Percentiles rank a stretch among this genome's conserved stretches.
These are phyloP conservation scores for Zaprionus tsacasi DNA, from an alignment of 1,140 invertebrate species.

Conservation along the genomic window DNA sequence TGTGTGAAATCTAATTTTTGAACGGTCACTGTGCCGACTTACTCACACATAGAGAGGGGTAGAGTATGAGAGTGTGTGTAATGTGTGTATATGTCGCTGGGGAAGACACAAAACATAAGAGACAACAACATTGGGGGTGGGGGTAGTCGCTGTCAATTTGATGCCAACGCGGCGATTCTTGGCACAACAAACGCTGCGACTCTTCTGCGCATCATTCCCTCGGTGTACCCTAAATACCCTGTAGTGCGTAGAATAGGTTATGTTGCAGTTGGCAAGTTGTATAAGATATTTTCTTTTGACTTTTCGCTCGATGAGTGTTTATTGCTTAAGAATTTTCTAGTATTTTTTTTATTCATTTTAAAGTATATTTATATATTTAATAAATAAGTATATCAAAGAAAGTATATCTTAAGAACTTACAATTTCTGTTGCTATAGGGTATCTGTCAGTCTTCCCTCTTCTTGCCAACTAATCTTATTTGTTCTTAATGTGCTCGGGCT, in stretches of 20 bases:
- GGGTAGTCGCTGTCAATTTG: conserved; percentile 35
- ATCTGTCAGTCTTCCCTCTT: background rate
- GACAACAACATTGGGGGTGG: conserved; percentile 6
- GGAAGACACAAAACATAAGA: conserved; percentile 27
- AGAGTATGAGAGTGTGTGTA: background rate
- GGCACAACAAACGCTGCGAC: conserved; percentile 40
- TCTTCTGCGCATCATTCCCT: conserved; percentile 17
- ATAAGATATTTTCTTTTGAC: background rate
- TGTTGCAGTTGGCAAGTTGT: background rate
- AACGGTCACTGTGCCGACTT: background rate
- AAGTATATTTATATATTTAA: too few relatives aligned
- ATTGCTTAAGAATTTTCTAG: too few relatives aligned
- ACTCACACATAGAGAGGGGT: background rate
- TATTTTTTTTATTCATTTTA: too few relatives aligned
- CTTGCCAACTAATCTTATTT: background rate
- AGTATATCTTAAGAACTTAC: too few relatives aligned
- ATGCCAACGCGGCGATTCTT: conserved; percentile 47
- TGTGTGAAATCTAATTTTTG: background rate
- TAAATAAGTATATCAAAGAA: too few relatives aligned
- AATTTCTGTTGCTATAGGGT: background rate
- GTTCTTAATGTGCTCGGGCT: conserved; percentile 23
- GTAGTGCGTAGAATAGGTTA: background rate
- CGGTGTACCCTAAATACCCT: background rate
- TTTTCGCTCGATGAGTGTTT: too few relatives aligned
- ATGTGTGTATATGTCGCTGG: conserved; percentile 22